Evolutionary conservation across 1,140 invertebrate genomes (phyloP), one percentile per base, ranked within the genome.

Genomic region (Cecropterus lyciades): DNA sequence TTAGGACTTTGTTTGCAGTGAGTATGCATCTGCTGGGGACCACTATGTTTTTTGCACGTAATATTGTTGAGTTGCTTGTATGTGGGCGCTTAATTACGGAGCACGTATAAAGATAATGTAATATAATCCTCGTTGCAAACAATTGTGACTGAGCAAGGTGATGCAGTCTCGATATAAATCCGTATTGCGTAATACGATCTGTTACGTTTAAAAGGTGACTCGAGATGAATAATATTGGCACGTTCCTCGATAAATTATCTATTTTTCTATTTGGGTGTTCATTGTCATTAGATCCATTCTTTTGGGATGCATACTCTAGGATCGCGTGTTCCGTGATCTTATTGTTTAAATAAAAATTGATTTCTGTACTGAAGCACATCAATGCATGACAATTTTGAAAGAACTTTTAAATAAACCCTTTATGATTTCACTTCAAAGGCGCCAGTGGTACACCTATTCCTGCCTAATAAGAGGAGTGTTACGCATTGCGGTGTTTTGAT

Each of bases 81-180:
- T 91, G 89, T 88, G 85, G 89, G 89, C 72, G 84, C 86, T 88
- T 92, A 90, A 92, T 92, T 92, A 89, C 75, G 76, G 81, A 70
- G 81, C 76, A 85, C 76, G 75, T 80, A 82, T 81, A 87, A 87
- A 89, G 89, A 92, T 90, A 89, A 85, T 80, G 89, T 89, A 92
- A 92, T 90, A 85, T 80, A 90, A 90, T 92, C 80, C n/a, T n/a
- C 80, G 70, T 75, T 75, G 79, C 81, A 79, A 88, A 89, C 86
- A 88, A 90, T 89, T 71, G 80, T 43, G 75, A 75, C 66, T 71
- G 40, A 69, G 82, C 87, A 89, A 87, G 89, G 87, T 89, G 87
- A 79, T 80, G 76, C 55, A 56, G 66, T 65, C 69, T 52, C 33
- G 37, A n/a, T n/a, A n/a, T 72, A 68, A 67, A 69, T 65, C 53